Conservation (phyloP, 2,113 vertebrate genomes). For the Stegostoma tigrinum region DNA sequence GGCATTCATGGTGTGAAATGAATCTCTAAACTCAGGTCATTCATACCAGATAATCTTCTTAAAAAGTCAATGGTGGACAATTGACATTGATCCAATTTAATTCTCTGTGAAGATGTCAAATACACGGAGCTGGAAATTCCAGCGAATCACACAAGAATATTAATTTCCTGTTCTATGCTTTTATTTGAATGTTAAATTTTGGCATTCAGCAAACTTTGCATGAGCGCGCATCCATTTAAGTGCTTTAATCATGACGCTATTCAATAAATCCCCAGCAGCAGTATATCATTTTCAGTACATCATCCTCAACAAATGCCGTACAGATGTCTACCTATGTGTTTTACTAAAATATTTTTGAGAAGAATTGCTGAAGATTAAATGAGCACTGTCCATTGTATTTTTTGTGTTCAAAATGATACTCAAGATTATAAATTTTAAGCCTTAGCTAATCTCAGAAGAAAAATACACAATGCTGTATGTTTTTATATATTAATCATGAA, state of each 20-base stretch:
- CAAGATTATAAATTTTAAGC: neutral
- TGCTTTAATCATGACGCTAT: constrained; percentile 31
- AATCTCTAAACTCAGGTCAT: neutral
- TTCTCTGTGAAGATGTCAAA: constrained; percentile 10
- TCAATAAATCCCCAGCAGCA: constrained; percentile 14
- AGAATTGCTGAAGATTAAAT: neutral
- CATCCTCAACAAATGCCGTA: neutral
- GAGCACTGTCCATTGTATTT: neutral
- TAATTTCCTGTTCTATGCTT: constrained; percentile 12
- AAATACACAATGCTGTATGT: neutral
- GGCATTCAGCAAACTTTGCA: constrained; percentile 34
- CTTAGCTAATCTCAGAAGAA: neutral
- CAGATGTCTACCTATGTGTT: neutral
- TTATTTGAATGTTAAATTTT: constrained; percentile 35
- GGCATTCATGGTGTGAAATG: neutral
- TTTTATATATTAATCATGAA: neutral
- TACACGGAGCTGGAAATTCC: neutral
- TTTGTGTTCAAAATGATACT: neutral
- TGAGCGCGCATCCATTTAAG: constrained; percentile 26
- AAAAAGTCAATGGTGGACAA: neutral
- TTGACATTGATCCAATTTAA: neutral
- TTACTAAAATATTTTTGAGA: constrained; percentile 28
- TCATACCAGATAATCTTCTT: constrained; percentile 3
- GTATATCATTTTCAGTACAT: constrained; percentile 28
- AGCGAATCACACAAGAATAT: neutral